Evolutionary conservation across 2,888 invertebrate genomes (phyloP).

Genomic region (Glyphotaelius pellucidus): DNA sequence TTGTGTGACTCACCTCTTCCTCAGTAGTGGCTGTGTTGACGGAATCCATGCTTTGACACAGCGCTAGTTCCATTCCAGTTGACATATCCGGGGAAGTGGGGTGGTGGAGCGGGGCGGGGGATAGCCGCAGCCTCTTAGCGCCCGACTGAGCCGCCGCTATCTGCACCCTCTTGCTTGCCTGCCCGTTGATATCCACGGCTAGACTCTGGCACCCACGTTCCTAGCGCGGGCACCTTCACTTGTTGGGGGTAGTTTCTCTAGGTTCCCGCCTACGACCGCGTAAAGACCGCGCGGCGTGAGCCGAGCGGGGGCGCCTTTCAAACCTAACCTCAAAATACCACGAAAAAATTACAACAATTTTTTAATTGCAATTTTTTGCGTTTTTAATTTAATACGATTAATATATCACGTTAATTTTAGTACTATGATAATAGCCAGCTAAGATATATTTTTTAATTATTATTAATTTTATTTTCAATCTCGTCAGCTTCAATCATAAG

Average conservation of each 20-base stretch:
- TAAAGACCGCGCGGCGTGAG: conserved; percentile 5
- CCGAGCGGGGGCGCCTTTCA: background rate
- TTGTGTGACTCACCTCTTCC: conserved; percentile 89
- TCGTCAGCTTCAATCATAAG: conserved; percentile 4
- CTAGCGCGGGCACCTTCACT: conserved; percentile 64
- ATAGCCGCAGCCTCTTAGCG: conserved; percentile 81
- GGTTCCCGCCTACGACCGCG: conserved; percentile 1
- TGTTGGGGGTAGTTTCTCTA: conserved; percentile 21
- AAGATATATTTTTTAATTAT: background rate
- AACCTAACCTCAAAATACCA: background rate
- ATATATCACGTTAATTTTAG: background rate
- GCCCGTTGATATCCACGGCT: conserved; percentile 79
- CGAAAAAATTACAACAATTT: background rate
- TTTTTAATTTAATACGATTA: background rate
- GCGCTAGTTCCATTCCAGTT: conserved; percentile 82
- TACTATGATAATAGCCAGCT: background rate
- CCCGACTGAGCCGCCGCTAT: conserved; percentile 80
- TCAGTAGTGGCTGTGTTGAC: conserved; percentile 97
- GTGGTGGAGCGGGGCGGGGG: conserved; percentile 76
- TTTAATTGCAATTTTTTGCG: background rate
- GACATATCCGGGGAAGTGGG: conserved; percentile 72
- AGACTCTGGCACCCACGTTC: conserved; percentile 70
- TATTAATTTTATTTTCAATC: background rate
- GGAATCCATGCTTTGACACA: conserved; percentile 98
- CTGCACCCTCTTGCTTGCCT: conserved; percentile 79